Conservation (phyloP, 2,797 vertebrate genomes). For the Astyanax mexicanus region DNA sequence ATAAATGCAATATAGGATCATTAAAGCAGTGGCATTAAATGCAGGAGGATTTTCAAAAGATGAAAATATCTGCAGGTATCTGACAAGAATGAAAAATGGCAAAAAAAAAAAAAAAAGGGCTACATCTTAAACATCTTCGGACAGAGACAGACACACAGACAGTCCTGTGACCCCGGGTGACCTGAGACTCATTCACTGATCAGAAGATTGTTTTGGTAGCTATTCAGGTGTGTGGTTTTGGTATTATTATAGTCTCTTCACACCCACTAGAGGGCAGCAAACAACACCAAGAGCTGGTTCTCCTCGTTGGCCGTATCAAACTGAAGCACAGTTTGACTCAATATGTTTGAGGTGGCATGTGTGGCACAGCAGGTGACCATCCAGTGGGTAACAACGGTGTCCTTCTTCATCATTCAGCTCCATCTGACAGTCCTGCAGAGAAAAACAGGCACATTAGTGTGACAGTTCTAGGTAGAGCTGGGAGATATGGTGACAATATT, state of each 20-base stretch:
- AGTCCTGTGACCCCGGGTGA: conserved; percentile 19
- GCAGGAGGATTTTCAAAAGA: too few species aligned
- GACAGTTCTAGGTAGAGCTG: too few species aligned
- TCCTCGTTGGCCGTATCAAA: conserved; percentile 64
- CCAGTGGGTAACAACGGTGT: conserved; percentile 93
- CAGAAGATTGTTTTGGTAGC: conserved; percentile 6
- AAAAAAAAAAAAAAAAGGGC: conserved; percentile 22
- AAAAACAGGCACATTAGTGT: too few species aligned
- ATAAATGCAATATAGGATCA: not conserved
- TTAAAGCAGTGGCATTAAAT: not conserved
- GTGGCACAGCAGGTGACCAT: conserved; percentile 92
- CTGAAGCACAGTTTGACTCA: conserved; percentile 68
- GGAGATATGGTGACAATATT: too few species aligned
- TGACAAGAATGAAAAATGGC: conserved; percentile 3
- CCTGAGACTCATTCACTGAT: not conserved
- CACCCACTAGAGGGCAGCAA: conserved; percentile 69
- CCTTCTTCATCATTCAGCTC: conserved; percentile 95
- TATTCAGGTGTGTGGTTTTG: conserved; percentile 34
- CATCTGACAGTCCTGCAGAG: conserved; percentile 88
- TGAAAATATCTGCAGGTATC: not conserved
- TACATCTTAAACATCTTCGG: not conserved
- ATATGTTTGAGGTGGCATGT: conserved; percentile 91
- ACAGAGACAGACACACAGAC: not conserved
- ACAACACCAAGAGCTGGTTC: conserved; percentile 67
- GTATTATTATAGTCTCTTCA: conserved; percentile 47